A percentile compares a stretch with the other conserved stretches of the same genome.
phyloP scores from a whole-genome alignment of 2,113 vertebrate genomes.

The Atractosteus spatula region DNA sequence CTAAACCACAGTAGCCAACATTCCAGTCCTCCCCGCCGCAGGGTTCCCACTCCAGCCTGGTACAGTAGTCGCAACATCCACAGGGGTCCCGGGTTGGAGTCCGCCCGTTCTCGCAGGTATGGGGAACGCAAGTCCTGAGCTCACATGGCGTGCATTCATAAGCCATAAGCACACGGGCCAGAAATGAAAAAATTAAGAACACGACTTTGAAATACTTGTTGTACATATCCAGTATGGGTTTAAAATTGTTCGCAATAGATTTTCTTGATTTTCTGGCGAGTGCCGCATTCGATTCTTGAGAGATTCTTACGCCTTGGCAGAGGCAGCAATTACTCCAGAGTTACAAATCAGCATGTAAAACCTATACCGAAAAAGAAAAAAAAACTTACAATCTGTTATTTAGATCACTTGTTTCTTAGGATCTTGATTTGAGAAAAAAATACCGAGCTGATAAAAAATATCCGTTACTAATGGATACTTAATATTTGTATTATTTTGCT shows the following conservation, averaged over 20 bases:
- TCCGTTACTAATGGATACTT: background rate
- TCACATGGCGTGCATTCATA: slow-evolving; percentile 62
- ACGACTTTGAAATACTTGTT: slow-evolving; percentile 32
- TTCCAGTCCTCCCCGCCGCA: slow-evolving; percentile 69
- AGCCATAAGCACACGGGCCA: slow-evolving; percentile 49
- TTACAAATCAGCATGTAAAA: slow-evolving; percentile 17
- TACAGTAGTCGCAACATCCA: slow-evolving; percentile 68
- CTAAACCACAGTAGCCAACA: slow-evolving; percentile 66
- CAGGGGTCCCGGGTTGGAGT: slow-evolving; percentile 60
- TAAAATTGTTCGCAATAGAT: slow-evolving; percentile 15
- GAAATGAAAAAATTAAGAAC: slow-evolving; percentile 43
- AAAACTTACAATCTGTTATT: slow-evolving; percentile 26
- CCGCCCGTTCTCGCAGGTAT: slow-evolving; percentile 57
- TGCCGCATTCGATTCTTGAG: slow-evolving; percentile 31
- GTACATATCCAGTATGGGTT: slow-evolving; percentile 48
- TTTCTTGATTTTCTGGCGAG: slow-evolving; percentile 2
- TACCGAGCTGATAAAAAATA: background rate
- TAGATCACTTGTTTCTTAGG: background rate
- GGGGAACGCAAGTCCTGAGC: slow-evolving; percentile 56
- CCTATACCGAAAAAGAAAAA: slow-evolving; percentile 1
- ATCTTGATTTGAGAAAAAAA: background rate
- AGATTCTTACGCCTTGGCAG: background rate
- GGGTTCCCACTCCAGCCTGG: slow-evolving; percentile 64
- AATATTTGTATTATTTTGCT: background rate
- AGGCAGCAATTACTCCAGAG: slow-evolving; percentile 22